Conservation (phyloP, 2,113 vertebrate genomes). For the Callipepla californica region DNA sequence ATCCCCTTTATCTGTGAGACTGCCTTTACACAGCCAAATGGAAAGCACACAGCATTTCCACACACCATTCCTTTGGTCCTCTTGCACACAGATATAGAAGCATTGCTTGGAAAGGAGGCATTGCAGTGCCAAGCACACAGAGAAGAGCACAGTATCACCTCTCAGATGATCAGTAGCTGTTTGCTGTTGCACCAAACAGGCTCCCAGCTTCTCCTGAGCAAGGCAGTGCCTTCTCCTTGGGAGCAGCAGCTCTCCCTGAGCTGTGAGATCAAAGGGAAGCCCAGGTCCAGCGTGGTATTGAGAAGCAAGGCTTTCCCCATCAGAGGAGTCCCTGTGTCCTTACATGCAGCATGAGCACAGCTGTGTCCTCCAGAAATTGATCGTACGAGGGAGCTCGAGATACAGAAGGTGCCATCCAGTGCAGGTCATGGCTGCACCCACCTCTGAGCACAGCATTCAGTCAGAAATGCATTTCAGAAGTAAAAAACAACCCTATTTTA, state of each 20-base stretch:
- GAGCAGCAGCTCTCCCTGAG: background rate
- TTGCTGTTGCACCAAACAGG: background rate
- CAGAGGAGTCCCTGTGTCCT: background rate
- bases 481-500: background rate
- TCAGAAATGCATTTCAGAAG: background rate
- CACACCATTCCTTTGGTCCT: background rate
- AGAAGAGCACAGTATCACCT: background rate
- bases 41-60: background rate
- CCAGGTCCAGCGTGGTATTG: accelerated
- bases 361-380: background rate
- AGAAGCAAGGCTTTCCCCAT: background rate
- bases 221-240: background rate
- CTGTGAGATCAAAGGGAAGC: background rate
- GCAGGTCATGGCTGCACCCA: background rate
- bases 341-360: background rate
- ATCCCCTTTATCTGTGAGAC: background rate
- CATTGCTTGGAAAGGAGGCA: background rate
- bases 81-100: background rate
- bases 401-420: background rate
- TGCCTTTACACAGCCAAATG: background rate
- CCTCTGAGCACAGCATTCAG: background rate
- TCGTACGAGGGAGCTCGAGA: background rate
- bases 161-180: background rate
- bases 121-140: background rate
- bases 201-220: background rate